Percentiles rank a stretch among this genome's conserved stretches.
Evolutionary conservation across 2,113 vertebrate genomes (phyloP).

Genomic region (Gobius niger): DNA sequence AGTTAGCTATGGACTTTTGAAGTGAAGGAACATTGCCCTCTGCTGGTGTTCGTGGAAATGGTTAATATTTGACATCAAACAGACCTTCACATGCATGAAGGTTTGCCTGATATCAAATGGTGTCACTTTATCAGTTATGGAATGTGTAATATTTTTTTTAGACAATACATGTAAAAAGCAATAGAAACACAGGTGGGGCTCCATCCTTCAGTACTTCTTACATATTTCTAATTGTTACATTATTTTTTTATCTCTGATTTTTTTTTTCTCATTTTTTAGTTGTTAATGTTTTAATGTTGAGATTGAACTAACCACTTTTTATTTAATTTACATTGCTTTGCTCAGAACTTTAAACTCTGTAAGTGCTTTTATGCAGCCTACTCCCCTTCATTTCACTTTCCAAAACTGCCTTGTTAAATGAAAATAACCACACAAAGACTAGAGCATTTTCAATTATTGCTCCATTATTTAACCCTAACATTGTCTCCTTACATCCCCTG

Average conservation of each 20-base stretch:
- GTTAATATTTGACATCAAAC: neutral
- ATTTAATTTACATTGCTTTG: slow-evolving; percentile 36
- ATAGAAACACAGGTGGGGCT: too few species aligned
- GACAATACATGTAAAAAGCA: too few species aligned
- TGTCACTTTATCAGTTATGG: too few species aligned
- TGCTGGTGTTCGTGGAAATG: slow-evolving; percentile 51
- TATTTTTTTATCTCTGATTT: too few species aligned
- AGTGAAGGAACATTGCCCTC: slow-evolving; percentile 67
- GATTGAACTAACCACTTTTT: slow-evolving; percentile 43
- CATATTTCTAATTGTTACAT: too few species aligned
- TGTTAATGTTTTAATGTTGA: too few species aligned
- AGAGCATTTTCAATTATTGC: too few species aligned
- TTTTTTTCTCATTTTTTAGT: too few species aligned
- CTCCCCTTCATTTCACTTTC: slow-evolving; percentile 14
- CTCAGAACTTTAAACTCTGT: slow-evolving; percentile 68
- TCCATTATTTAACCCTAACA: too few species aligned
- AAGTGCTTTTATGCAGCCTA: slow-evolving; percentile 48
- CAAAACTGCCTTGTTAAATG: neutral
- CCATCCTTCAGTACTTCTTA: too few species aligned
- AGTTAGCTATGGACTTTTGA: slow-evolving; percentile 3
- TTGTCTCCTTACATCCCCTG: neutral
- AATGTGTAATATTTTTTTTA: too few species aligned
- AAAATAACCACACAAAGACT: too few species aligned
- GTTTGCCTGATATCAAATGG: neutral
- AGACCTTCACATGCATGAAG: neutral